These are phyloP conservation scores for Stegodyphus mimosarum DNA, from an alignment of 1,140 invertebrate genomes.

Conservation along the genomic window DNA sequence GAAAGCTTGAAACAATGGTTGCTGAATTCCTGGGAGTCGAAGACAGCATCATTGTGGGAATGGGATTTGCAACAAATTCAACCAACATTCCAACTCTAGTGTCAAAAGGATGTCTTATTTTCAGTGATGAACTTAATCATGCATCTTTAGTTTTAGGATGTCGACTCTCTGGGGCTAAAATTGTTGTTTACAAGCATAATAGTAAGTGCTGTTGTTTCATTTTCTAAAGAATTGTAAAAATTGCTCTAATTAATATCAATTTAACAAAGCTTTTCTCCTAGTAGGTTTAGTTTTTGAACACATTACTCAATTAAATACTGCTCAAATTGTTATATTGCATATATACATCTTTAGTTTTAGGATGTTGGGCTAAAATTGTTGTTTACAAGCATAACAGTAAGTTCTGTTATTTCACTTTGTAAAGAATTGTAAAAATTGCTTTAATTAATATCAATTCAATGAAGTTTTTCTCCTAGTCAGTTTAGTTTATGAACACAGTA, in stretches of 20 bases:
- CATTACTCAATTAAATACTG: no score
- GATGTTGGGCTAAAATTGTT: conserved; percentile 84
- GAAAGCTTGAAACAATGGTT: conserved; percentile 84
- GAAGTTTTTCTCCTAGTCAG: no score
- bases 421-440: background rate
- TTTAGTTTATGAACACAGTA: no score
- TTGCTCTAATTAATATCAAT: no score
- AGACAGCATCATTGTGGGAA: conserved; percentile 93
- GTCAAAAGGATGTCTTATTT: conserved; percentile 84
- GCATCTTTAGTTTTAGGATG: conserved; percentile 95
- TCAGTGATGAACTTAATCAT: conserved; percentile 98
- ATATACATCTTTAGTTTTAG: conserved; percentile 93
- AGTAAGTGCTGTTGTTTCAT: conserved; percentile 64
- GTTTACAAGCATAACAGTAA: conserved; percentile 87
- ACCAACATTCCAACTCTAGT: conserved; percentile 91
- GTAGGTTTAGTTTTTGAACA: no score
- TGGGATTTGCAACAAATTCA: conserved; percentile 99
- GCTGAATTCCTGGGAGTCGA: conserved; percentile 94
- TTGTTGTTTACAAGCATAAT: conserved; percentile 89
- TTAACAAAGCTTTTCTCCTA: no score
- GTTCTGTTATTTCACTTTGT: conserved; percentile 7
- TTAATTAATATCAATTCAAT: no score
- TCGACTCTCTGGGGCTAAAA: conserved; percentile 86
- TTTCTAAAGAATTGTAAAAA: background rate
- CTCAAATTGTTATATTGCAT: no score